phyloP scores from a whole-genome alignment of 2,113 vertebrate species.

The Periophthalmodon schlosseri region DNA sequence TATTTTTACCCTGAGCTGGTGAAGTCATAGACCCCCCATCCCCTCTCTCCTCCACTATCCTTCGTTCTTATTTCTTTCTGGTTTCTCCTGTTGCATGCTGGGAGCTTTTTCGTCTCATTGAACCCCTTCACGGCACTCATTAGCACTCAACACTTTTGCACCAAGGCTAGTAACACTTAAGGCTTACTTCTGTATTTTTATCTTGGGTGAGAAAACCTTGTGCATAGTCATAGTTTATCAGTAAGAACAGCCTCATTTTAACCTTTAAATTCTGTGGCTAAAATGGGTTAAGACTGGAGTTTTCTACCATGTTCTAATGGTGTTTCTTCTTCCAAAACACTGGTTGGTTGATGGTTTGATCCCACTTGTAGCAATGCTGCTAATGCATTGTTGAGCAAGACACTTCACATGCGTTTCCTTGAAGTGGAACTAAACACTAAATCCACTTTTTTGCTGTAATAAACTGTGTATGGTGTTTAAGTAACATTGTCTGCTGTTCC shows the following conservation, averaged over 20 bases:
- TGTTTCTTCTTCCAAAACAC: neutral
- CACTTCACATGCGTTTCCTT: too few relatives aligned
- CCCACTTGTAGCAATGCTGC: too few relatives aligned
- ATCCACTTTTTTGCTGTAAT: too few relatives aligned
- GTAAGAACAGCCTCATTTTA: neutral
- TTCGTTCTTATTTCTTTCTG: conserved; percentile 1
- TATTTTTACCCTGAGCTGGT: conserved; percentile 53
- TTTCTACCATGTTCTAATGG: neutral
- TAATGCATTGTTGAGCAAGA: too few relatives aligned
- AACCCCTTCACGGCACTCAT: conserved; percentile 21
- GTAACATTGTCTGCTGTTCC: too few relatives aligned
- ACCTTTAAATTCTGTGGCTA: neutral
- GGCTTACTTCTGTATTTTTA: neutral
- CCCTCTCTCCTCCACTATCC: neutral
- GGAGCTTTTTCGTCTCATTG: conserved; percentile 44
- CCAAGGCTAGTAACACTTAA: neutral
- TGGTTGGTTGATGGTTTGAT: too few relatives aligned
- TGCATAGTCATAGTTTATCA: neutral
- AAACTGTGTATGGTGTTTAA: too few relatives aligned
- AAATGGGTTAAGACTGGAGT: neutral
- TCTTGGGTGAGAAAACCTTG: neutral
- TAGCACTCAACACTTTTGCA: conserved; percentile 12
- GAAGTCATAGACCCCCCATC: conserved; percentile 32
- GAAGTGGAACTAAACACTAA: too few relatives aligned
- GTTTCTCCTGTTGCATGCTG: conserved; percentile 18